Percentiles rank a stretch among this genome's conserved stretches.
These are phyloP conservation scores for Panzeria rudis DNA, from an alignment of 2,888 invertebrate species.

Conservation along the genomic window DNA sequence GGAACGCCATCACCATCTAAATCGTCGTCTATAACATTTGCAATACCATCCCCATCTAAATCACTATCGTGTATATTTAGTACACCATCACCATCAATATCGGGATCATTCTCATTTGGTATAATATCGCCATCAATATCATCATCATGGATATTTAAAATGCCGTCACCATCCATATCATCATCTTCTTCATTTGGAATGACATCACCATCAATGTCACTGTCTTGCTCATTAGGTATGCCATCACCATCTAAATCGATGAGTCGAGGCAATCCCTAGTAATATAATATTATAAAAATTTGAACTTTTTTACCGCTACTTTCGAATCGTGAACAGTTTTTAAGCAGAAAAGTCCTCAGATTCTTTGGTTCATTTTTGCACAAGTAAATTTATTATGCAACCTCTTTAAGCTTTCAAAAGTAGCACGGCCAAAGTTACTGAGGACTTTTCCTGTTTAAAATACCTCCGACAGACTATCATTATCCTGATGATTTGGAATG, in stretches of 20 bases:
- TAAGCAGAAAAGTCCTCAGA: constrained; percentile 61
- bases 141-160: constrained; percentile 77
- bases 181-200: constrained; percentile 77
- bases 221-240: constrained; percentile 77
- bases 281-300: constrained; percentile 59
- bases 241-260: constrained; percentile 75
- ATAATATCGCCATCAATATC: constrained; percentile 80
- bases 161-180: constrained; percentile 74
- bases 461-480: constrained; percentile 75
- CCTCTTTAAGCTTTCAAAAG: neutral
- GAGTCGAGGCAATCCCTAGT: constrained; percentile 55
- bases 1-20: constrained; percentile 81
- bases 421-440: constrained; percentile 56
- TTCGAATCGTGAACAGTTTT: constrained; percentile 50
- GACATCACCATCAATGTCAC: constrained; percentile 75
- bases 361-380: constrained; percentile 23
- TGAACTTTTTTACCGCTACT: constrained; percentile 59
- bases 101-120: constrained; percentile 80
- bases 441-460: constrained; percentile 66
- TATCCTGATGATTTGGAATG: constrained; percentile 84
- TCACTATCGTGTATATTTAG: constrained; percentile 72
- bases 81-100: constrained; percentile 75
- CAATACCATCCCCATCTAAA: constrained; percentile 84
- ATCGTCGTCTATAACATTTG: constrained; percentile 82
- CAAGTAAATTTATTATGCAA: neutral